Base-by-base conservation (phyloP, 1,140 invertebrate genomes). In the Drosophila sproati region DNA sequence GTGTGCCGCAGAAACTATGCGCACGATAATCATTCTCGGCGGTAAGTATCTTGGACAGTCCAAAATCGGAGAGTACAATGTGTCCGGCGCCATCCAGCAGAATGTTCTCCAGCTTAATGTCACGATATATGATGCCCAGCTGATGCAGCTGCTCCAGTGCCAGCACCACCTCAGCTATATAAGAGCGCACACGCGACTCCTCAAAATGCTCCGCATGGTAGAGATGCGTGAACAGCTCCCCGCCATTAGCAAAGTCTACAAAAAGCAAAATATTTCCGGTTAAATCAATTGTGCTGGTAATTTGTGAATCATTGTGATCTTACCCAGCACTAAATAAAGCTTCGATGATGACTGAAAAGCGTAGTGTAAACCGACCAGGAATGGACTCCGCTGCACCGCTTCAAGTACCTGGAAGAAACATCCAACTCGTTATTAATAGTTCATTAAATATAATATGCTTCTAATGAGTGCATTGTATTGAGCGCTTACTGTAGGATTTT, bases 1-100 rank as follows among this genome's bases (percentile, higher is more conserved):
- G 97, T 50, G 98, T 99, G 28, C 98, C 98, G 93, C 98, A 99
- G 93, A 99, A 99, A 20, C 98, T 99, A 93, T 98, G 98, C 0
- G 98, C 97, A 80, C 98, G 78, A 66, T 88, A 87, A n/a, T 92
- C 82, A 37, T 91, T 85, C 52, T 94, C 92, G 82, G 94, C 82
- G 4, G 92, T 81, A 12, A 94, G 81, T 91, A 98, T 96, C 93
- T 98, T 98, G 85, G 97, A 98, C 2, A 98, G 94, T 0, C 98
- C 98, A 90, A 98, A 98, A 93, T 98, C 97, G 0, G 98, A 98
- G 8, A 98, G 92, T 10, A 98, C 97, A 48, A 98, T 96, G 92
- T 98, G 98, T 4, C 98, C 98, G 43, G 97, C 95, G 4, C 94
- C 95, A 93, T 98, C 97, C 35, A 98, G 93, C 3, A 98, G 93